Percentiles rank a stretch among this genome's conserved stretches.
phyloP scores from a whole-genome alignment of 2,113 vertebrate species.

The Onychostoma macrolepis region DNA sequence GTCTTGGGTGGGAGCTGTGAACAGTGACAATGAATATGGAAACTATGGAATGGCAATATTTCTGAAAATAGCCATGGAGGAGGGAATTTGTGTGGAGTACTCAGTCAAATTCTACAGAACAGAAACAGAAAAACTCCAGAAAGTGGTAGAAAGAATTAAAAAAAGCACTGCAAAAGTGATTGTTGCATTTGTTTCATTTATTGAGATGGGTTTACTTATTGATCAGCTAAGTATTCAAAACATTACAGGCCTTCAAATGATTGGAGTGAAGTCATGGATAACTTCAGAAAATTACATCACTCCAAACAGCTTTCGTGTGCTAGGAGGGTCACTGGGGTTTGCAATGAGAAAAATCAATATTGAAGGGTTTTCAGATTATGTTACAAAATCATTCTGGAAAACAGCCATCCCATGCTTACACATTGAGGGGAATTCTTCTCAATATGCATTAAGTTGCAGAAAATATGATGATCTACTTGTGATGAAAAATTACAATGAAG shows the following conservation, averaged over 20 bases:
- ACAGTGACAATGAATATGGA: conserved; percentile 76
- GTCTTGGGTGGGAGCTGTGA: conserved; percentile 47
- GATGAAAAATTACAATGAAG: conserved; percentile 62
- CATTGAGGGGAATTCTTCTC: neutral
- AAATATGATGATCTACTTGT: conserved; percentile 44
- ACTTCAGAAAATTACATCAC: conserved; percentile 70
- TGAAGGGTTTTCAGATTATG: conserved; percentile 65
- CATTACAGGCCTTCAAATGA: conserved; percentile 56
- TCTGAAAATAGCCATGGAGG: conserved; percentile 65
- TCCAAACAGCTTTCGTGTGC: conserved; percentile 66
- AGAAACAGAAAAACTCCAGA: conserved; percentile 66
- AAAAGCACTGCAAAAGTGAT: conserved; percentile 71
- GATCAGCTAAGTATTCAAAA: conserved; percentile 65
- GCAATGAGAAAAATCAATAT: conserved; percentile 70
- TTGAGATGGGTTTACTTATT: conserved; percentile 73
- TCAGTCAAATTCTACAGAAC: conserved; percentile 68
- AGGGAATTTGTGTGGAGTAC: conserved; percentile 76
- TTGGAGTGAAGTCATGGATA: conserved; percentile 77
- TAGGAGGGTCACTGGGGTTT: conserved; percentile 74
- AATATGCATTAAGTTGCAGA: conserved; percentile 56
- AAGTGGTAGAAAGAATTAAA: conserved; percentile 71
- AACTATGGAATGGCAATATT: conserved; percentile 77
- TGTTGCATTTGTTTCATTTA: conserved; percentile 71
- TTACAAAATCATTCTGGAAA: conserved; percentile 68
- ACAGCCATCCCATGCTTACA: conserved; percentile 57